Conservation (phyloP, 2,113 vertebrate species). For the Danio rerio region DNA sequence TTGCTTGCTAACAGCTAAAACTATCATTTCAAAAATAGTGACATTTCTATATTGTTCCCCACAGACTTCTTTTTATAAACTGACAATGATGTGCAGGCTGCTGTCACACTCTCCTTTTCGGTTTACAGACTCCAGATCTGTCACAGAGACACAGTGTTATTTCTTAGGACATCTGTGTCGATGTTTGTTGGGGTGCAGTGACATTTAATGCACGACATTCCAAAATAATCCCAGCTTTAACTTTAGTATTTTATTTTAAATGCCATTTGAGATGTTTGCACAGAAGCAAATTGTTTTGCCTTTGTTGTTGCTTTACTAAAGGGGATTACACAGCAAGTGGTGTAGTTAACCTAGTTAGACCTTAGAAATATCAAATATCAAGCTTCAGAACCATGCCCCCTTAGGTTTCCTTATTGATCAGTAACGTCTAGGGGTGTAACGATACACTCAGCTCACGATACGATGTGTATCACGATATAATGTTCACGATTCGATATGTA, state of each 20-base stretch:
- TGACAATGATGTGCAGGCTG: background rate
- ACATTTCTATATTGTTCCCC: background rate
- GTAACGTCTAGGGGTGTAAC: too few relatives aligned
- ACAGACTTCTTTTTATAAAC: background rate
- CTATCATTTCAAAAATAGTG: background rate
- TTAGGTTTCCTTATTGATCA: too few relatives aligned
- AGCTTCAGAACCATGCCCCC: too few relatives aligned
- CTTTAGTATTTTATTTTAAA: background rate
- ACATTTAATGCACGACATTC: background rate
- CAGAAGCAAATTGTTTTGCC: background rate
- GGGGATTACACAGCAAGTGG: slow-evolving; percentile 13
- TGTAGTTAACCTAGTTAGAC: slow-evolving; percentile 32
- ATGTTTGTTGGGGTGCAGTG: background rate
- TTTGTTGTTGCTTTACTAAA: slow-evolving; percentile 1
- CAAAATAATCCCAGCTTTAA: background rate
- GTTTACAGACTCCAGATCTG: background rate
- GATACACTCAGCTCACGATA: too few relatives aligned
- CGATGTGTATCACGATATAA: too few relatives aligned
- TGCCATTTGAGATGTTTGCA: background rate
- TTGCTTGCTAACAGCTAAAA: background rate
- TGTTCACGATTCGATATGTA: too few relatives aligned
- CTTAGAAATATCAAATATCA: slow-evolving; percentile 15
- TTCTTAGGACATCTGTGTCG: slow-evolving; percentile 7
- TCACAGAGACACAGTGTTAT: too few relatives aligned
- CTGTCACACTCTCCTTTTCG: slow-evolving; percentile 10